phyloP scores from a whole-genome alignment of 2,888 invertebrate genomes.

The Plutella xylostella region DNA sequence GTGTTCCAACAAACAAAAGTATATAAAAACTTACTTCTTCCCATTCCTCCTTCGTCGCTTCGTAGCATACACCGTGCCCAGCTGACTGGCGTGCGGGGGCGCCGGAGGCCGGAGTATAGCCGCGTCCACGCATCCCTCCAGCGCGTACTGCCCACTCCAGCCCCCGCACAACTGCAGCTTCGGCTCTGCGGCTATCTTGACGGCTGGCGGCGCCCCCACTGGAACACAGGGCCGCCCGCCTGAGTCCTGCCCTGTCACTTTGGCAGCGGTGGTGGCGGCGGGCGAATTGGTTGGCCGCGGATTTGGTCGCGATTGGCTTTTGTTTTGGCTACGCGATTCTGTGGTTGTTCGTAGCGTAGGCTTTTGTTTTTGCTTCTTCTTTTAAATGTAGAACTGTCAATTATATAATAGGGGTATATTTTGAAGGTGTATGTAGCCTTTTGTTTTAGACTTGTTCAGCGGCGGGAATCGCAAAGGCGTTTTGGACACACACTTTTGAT shows the following conservation, averaged over 20 bases:
- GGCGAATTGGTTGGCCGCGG: neutral
- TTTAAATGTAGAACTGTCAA: too few species aligned
- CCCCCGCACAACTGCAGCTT: slow-evolving; percentile 56
- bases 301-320: neutral
- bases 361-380: too few species aligned
- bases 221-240: neutral
- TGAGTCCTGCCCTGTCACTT: neutral
- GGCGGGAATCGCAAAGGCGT: too few species aligned
- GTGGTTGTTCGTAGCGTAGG: too few species aligned
- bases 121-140: slow-evolving; percentile 84
- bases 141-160: slow-evolving; percentile 60
- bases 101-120: slow-evolving; percentile 79
- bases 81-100: slow-evolving; percentile 83
- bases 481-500: too few species aligned
- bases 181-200: slow-evolving; percentile 63
- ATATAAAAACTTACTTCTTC: slow-evolving; percentile 80
- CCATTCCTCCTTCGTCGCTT: slow-evolving; percentile 95
- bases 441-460: too few species aligned
- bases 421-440: too few species aligned
- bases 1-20: too few species aligned
- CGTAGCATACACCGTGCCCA: slow-evolving; percentile 97
- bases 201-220: slow-evolving; percentile 21
- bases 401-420: too few species aligned
- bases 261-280: neutral
- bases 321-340: neutral